A percentile compares a stretch with the other conserved stretches of the same genome.
Evolutionary conservation across 92 coral and sea anemone genomes (phyloP).

Genomic region (Hydrozoanthus gracilis): DNA sequence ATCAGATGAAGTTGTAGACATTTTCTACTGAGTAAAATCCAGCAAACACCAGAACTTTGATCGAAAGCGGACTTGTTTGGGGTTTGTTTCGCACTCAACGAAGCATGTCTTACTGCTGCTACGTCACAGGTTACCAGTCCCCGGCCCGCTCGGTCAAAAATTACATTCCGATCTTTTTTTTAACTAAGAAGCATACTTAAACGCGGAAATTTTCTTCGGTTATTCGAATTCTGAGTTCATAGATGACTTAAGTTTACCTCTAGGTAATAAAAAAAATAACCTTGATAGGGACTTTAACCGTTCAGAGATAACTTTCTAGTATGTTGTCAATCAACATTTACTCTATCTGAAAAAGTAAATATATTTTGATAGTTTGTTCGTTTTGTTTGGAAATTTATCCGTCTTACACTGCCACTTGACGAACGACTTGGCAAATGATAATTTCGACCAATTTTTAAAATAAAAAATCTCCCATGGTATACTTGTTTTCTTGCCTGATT

Average conservation of each 20-base stretch:
- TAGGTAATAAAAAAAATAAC: not conserved
- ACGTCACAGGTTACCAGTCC: constrained; percentile 3
- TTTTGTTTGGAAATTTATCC: no score
- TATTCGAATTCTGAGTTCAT: constrained; percentile 5
- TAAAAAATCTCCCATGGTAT: no score
- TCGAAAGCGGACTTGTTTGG: not conserved
- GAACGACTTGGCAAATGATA: no score
- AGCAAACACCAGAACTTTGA: not conserved
- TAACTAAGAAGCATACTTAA: not conserved
- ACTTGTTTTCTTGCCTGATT: no score
- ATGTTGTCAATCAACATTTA: no score
- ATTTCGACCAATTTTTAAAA: no score
- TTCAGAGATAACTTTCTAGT: no score
- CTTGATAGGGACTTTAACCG: not conserved
- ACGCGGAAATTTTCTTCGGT: constrained; percentile 13
- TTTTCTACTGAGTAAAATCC: not conserved
- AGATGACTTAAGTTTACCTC: not conserved
- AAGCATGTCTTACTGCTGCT: constrained; percentile 10
- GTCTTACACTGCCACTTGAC: no score
- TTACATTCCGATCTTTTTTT: not conserved
- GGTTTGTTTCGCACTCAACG: not conserved
- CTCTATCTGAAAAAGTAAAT: no score
- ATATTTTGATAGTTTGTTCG: no score
- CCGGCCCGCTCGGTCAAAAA: constrained; percentile 12
- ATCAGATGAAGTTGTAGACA: constrained; percentile 11